A percentile compares a stretch with the other conserved stretches of the same genome.
Conservation (phyloP, 2,113 vertebrate species). For the Riparia riparia region DNA sequence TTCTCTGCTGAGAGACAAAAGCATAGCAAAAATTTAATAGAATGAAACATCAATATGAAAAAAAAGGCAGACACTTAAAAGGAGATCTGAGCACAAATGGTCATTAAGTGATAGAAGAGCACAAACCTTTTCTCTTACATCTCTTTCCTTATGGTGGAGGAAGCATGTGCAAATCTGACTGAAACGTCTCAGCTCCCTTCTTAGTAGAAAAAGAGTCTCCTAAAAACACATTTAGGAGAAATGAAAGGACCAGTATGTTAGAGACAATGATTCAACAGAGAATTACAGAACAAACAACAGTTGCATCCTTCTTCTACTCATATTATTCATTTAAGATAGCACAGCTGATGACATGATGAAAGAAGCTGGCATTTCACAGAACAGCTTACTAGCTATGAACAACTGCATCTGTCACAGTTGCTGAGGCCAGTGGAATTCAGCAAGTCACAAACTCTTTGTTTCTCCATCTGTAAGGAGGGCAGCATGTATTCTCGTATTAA, state of each 20-base stretch:
- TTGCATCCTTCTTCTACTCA: neutral
- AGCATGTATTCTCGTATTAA: neutral
- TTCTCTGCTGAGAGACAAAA: neutral
- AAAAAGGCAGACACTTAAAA: neutral
- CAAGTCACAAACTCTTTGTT: slow-evolving; percentile 9
- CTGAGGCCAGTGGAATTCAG: neutral
- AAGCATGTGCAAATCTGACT: slow-evolving; percentile 78
- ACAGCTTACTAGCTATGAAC: neutral
- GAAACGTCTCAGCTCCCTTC: slow-evolving; percentile 78
- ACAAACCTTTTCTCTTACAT: slow-evolving; percentile 85
- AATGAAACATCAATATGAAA: neutral
- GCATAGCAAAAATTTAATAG: neutral
- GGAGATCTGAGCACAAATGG: neutral
- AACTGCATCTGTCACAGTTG: neutral
- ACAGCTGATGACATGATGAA: neutral
- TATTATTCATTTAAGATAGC: neutral
- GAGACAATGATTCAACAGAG: neutral
- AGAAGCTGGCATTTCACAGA: slow-evolving; percentile 1
- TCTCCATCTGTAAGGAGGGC: neutral
- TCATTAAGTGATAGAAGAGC: neutral
- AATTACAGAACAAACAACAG: neutral
- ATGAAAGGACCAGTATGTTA: neutral
- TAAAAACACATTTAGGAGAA: slow-evolving; percentile 50
- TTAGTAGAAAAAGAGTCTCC: slow-evolving; percentile 79
- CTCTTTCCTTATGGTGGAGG: slow-evolving; percentile 77